Evolutionary conservation across 2,113 vertebrate genomes (phyloP), one percentile per base, ranked within the genome.

Genomic region (Himantopus leucocephalus): DNA sequence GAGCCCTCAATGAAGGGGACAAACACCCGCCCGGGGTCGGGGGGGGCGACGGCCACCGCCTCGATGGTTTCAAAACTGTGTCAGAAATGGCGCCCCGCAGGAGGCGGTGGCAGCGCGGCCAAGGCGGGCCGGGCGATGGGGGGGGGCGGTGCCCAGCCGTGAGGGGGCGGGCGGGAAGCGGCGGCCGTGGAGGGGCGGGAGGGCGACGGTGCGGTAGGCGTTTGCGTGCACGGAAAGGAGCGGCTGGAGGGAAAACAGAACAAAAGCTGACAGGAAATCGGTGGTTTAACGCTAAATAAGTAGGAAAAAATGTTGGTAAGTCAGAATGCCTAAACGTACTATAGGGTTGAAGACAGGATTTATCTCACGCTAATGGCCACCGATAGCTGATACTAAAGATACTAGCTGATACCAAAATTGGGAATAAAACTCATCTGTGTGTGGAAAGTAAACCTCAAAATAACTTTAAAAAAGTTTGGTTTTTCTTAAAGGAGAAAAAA

Each of bases 21-120:
- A 32, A 63, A 30, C 4, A 22, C 5, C 21, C 8, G 1, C 12
- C 15, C 7, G 3, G 3, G 6, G 0, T 2, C 2, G 5, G 20
- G 10, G 1, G 1, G 21, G 5, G 3, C 5, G 0, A 5, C 1
- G 6, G 37, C 5, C 4, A 0, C 8, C 0, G 14, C 52, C 8
- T 4, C 12, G 1, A 14, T 1, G 5, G 6, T 7, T 3, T 7
- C 1, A 3, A 3, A 17, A 18, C 5, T 0, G 1, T 10, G 8
- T 5, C 22, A 30, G 23, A 34, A 52, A 15, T 0, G 5, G 7
- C 8, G 5, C 3, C 8, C 9, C 34, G 4, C 9, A 1, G 10
- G 9, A 26, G 43, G 43, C 17, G 43, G 43, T 45, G 43, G 43
- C 43, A 8, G 43, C 17, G 43, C 41, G 41, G 41, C 41, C 27